phyloP scores from a whole-genome alignment of 2,797 vertebrate species.

The Danio kyathit region DNA sequence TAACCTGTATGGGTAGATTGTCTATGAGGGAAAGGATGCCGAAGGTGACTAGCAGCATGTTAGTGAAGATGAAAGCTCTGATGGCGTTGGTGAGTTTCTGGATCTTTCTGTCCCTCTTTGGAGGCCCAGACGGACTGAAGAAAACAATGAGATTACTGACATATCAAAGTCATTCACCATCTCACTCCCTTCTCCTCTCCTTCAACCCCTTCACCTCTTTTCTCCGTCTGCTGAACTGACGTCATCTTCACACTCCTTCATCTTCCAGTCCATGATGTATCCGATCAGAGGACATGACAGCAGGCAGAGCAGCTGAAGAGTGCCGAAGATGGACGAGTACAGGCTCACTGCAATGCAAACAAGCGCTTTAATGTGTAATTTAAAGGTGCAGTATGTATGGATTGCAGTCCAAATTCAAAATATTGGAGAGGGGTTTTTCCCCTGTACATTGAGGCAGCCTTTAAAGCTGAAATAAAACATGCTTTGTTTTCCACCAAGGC shows the following conservation, averaged over 20 bases:
- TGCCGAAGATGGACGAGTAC: constrained; percentile 87
- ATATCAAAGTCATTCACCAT: neutral
- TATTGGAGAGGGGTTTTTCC: too few relatives aligned
- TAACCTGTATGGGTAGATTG: constrained; percentile 86
- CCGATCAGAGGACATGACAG: constrained; percentile 88
- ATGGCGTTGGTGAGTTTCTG: constrained; percentile 90
- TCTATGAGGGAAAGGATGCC: constrained; percentile 84
- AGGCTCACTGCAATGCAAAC: constrained; percentile 76
- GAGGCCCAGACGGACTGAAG: constrained; percentile 62
- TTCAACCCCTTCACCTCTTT: constrained; percentile 63
- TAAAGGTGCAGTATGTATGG: too few relatives aligned
- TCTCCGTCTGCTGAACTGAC: constrained; percentile 38
- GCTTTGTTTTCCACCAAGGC: too few relatives aligned
- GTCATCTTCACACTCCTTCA: constrained; percentile 81
- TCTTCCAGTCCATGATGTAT: constrained; percentile 91
- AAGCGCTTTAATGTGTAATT: neutral
- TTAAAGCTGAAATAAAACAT: too few relatives aligned
- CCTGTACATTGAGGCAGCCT: too few relatives aligned
- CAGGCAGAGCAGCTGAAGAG: constrained; percentile 87
- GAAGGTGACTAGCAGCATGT: constrained; percentile 84
- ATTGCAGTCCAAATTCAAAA: too few relatives aligned
- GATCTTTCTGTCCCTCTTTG: constrained; percentile 78
- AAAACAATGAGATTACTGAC: neutral
- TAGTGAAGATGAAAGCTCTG: constrained; percentile 86
- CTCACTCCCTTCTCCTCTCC: neutral